These are phyloP conservation scores for Porphyrio hochstetteri DNA, from an alignment of 2,113 vertebrate species.

Conservation along the genomic window DNA sequence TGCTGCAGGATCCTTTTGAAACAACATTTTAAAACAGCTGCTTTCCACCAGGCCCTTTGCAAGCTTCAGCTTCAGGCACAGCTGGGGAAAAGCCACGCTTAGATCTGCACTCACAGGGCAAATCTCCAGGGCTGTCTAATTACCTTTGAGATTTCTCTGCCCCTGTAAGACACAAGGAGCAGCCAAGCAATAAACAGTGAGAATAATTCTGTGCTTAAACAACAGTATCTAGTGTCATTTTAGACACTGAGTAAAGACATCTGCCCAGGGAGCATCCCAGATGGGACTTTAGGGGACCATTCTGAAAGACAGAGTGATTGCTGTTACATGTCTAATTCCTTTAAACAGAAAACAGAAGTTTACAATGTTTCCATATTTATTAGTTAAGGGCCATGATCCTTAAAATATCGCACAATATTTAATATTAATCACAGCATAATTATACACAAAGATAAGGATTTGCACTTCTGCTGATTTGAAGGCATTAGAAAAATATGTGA, in stretches of 20 bases:
- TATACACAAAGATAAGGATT: background rate
- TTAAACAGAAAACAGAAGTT: slow-evolving; percentile 3
- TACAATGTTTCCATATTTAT: background rate
- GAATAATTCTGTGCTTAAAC: slow-evolving; percentile 27
- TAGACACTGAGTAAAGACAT: slow-evolving; percentile 14
- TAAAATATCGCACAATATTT: background rate
- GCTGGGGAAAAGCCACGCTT: background rate
- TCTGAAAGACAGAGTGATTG: background rate
- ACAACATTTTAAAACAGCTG: background rate
- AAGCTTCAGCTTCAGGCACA: background rate
- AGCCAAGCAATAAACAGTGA: slow-evolving; percentile 31
- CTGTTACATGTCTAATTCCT: background rate
- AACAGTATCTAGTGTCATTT: background rate
- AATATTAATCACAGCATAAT: background rate
- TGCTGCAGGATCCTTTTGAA: background rate
- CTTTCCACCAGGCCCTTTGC: background rate
- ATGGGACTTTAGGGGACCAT: background rate
- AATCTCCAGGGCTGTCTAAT: slow-evolving; percentile 14
- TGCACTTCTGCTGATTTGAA: background rate
- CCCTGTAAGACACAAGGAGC: background rate
- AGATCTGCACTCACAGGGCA: background rate
- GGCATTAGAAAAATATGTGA: background rate
- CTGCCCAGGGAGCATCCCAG: slow-evolving; percentile 4
- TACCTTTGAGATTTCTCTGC: background rate
- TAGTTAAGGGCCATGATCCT: background rate